Conservation (phyloP, 2,797 vertebrate genomes). For the Sebastes steindachneri region DNA sequence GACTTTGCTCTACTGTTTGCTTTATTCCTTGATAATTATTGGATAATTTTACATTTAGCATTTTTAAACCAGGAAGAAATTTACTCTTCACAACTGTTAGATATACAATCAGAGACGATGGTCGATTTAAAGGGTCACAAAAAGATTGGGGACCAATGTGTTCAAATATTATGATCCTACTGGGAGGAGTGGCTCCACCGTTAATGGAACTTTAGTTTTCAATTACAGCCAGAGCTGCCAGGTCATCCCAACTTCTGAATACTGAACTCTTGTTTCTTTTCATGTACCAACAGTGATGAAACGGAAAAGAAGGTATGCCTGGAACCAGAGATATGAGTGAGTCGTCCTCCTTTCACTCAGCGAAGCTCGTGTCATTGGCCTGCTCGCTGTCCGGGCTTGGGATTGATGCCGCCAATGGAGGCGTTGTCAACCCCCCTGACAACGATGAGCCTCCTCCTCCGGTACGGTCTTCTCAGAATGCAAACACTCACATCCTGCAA, state of each 20-base stretch:
- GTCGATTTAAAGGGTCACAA: not conserved
- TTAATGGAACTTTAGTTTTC: not conserved
- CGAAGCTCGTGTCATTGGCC: conserved; percentile 85
- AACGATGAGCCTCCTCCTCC: conserved; percentile 52
- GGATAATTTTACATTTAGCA: not conserved
- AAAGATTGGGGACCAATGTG: not conserved
- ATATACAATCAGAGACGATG: not conserved
- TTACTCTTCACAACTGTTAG: not conserved
- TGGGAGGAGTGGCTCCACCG: not conserved
- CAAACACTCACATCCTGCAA: not conserved
- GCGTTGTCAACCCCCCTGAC: conserved; percentile 52
- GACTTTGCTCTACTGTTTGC: not conserved
- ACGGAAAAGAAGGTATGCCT: conserved; percentile 76
- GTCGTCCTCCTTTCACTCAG: conserved; percentile 72
- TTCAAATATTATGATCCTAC: not conserved
- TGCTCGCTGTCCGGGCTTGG: conserved; percentile 69
- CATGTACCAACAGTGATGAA: conserved; percentile 80
- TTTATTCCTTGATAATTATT: not conserved
- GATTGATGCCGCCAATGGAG: conserved; percentile 66
- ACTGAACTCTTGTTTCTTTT: not conserved
- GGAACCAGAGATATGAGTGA: conserved; percentile 74
- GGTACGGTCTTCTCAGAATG: conserved; percentile 45
- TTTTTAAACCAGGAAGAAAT: not conserved
- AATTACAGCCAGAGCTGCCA: not conserved
- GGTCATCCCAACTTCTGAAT: not conserved